phyloP scores from a whole-genome alignment of 2,113 vertebrate species.

The Bucco capensis region DNA sequence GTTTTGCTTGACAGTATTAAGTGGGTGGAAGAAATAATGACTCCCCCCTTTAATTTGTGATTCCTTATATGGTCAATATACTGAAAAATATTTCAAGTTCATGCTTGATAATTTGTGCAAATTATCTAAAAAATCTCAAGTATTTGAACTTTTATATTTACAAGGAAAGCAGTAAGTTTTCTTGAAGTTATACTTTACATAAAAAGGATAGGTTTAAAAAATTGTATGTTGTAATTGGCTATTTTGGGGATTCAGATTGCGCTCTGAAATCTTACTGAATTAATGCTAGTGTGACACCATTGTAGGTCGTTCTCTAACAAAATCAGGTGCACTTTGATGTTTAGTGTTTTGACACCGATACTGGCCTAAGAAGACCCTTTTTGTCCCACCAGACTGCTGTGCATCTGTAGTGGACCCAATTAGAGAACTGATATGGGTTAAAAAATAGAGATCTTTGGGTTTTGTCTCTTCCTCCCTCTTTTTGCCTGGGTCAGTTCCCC shows the following conservation, averaged over 20 bases:
- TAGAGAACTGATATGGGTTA: not conserved
- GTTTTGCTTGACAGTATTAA: not conserved
- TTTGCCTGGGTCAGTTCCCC: not conserved
- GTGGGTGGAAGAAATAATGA: not conserved
- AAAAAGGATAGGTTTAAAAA: not conserved
- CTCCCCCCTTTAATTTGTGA: not conserved
- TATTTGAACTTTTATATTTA: not conserved
- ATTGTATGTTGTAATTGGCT: accelerated
- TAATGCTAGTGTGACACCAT: not conserved
- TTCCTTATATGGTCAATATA: not conserved
- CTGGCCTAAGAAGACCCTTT: not conserved
- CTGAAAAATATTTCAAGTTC: conserved; percentile 2
- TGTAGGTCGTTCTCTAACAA: not conserved
- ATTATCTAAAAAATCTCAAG: not conserved
- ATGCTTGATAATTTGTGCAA: not conserved
- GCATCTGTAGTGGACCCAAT: not conserved
- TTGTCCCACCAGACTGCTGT: not conserved
- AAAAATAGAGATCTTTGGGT: not conserved
- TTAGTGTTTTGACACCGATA: not conserved
- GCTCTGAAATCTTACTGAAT: not conserved
- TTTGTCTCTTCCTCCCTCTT: accelerated
- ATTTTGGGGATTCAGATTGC: not conserved
- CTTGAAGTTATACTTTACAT: not conserved
- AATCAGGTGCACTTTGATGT: not conserved
- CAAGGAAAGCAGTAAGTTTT: not conserved